Base-by-base conservation (phyloP, 2,797 vertebrate species). In the Sus cebifrons region DNA sequence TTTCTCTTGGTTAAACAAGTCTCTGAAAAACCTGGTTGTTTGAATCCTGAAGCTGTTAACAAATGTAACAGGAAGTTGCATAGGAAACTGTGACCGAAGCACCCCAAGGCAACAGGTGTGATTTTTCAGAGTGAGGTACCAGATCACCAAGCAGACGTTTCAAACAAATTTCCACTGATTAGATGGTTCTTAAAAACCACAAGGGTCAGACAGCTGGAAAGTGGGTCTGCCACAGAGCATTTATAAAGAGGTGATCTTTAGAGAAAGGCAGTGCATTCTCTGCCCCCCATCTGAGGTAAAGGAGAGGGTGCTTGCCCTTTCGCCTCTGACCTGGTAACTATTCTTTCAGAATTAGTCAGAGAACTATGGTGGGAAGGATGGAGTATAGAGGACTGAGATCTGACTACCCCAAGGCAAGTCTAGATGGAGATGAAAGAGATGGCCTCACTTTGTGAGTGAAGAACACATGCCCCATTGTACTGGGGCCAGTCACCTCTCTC, bases 91-190 rank as follows among this genome's bases (percentile, higher is more conserved):
- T 77, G 77, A 73, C 54, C 49, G 60, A 90, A 95, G 75, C 54
- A 27, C 16, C 64, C 65, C 54, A 94, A 12, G n/a, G 40, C 10
- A 85, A 71, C 49, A 78, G 75, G 68, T 95, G 60, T 85, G 81
- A 65, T 81, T 93, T 91, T 92, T 97, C 78, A 67, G 36, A 75
- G 71, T 67, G 16, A 93, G 84, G 71, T 44, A 71, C 29, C 49
- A 91, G 65, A 86, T 27, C 29, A 79, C 23, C 20, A 54, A 70
- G 54, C 27, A 94, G 49, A 68, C 81, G 89, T 84, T 89, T 95
- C 71, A 97, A 88, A 79, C 54, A 94, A 73, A 60, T 96, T 96
- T 96, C 95, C 68, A 85, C 40, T 74, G 13, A 64, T 82, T 90
- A 93, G 85, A 60, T 87, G 23, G 23, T 36, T 95, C 81, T 96